A percentile compares a stretch with the other conserved stretches of the same genome.
Conservation (phyloP, 2,888 invertebrate genomes). For the Belgica antarctica region DNA sequence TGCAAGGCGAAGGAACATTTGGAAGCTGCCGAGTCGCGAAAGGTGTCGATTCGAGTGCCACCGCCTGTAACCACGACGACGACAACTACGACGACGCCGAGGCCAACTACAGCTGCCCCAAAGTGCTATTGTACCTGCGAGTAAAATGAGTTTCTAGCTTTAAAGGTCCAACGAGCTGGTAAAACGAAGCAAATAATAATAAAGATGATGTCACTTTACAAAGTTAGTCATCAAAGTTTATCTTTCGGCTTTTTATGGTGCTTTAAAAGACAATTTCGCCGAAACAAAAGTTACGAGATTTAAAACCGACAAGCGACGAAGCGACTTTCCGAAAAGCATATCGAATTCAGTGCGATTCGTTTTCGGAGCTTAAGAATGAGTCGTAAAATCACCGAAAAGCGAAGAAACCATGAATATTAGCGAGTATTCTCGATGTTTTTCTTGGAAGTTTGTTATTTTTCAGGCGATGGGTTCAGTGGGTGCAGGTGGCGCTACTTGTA, state of each 20-base stretch:
- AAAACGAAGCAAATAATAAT: neutral
- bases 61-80: neutral
- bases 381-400: too few relatives aligned
- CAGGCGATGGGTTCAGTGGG: too few relatives aligned
- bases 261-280: too few relatives aligned
- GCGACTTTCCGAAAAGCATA: neutral
- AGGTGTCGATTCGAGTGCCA: neutral
- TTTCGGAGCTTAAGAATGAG: neutral
- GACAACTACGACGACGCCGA: neutral
- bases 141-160: neutral
- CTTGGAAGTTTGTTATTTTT: neutral
- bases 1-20: neutral
- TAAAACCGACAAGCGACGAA: neutral
- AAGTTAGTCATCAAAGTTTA: constrained; percentile 3
- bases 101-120: neutral
- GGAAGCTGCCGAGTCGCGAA: neutral
- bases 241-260: neutral
- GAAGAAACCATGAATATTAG: constrained; percentile 32
- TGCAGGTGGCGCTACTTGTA: neutral
- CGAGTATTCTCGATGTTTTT: constrained; percentile 18
- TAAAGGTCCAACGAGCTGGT: neutral
- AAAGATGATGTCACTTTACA: neutral
- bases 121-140: neutral
- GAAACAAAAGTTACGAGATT: neutral
- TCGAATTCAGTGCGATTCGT: neutral